Evolutionary conservation across 2,113 vertebrate species (phyloP).

Genomic region (Octodon degus): DNA sequence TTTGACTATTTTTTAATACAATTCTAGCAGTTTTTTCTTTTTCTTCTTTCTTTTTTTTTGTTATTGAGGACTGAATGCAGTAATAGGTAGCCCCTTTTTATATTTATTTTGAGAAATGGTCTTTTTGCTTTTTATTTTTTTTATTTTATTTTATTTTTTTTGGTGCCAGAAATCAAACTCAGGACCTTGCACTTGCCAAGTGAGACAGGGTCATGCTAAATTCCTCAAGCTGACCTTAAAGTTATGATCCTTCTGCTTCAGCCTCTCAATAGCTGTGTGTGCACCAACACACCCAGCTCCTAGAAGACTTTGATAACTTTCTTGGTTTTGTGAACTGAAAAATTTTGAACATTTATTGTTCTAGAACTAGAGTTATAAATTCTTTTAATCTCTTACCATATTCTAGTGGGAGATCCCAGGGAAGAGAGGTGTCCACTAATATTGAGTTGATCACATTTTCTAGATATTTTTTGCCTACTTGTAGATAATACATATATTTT

Average conservation of each 20-base stretch:
- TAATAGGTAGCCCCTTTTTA: background rate
- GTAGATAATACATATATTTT: constrained; percentile 19
- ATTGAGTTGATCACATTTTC: background rate
- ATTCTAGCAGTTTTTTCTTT: background rate
- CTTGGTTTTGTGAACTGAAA: constrained; percentile 40
- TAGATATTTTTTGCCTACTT: background rate
- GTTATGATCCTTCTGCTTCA: background rate
- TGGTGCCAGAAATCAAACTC: background rate
- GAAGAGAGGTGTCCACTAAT: background rate
- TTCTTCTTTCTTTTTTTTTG: background rate
- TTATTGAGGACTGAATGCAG: background rate
- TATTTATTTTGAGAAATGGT: background rate
- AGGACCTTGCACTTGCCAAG: too few species aligned
- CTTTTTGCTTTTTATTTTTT: background rate
- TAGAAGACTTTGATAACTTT: background rate
- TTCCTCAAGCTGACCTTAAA: background rate
- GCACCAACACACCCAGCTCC: background rate
- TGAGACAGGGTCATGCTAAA: background rate
- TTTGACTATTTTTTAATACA: constrained; percentile 1
- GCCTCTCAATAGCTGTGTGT: background rate
- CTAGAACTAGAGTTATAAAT: background rate
- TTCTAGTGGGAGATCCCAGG: background rate
- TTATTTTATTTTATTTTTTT: background rate
- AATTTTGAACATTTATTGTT: background rate
- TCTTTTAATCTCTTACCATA: background rate